Evolutionary conservation across 2,797 vertebrate species (phyloP).

Genomic region (Tangara arthus): DNA sequence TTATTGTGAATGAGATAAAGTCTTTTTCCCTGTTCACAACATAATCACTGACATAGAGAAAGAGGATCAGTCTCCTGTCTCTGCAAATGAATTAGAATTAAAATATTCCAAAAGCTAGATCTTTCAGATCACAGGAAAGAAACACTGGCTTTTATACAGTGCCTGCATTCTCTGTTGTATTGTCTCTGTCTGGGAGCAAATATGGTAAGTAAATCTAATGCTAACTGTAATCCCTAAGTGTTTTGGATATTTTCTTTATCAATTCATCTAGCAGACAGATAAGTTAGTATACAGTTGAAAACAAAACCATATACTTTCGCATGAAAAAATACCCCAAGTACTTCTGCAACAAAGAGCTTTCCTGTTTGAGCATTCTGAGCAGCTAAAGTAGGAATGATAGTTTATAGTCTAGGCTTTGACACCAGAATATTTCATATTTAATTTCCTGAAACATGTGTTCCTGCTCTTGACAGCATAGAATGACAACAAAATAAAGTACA

Average conservation of each 20-base stretch:
- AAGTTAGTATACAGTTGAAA: background rate
- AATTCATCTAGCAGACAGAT: background rate
- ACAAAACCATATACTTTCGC: background rate
- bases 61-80: background rate
- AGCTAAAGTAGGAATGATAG: slow-evolving; percentile 10
- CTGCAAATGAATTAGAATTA: background rate
- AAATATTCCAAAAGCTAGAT: background rate
- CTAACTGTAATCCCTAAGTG: background rate
- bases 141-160: background rate
- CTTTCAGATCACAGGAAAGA: background rate
- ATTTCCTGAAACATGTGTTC: slow-evolving; percentile 38
- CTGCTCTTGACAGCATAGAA: slow-evolving; percentile 31
- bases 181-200: background rate
- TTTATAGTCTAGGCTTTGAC: background rate
- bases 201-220: background rate
- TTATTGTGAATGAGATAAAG: background rate
- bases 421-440: slow-evolving; percentile 37
- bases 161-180: background rate
- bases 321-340: background rate
- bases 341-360: background rate
- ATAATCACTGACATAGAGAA: background rate
- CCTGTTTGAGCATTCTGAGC: background rate
- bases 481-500: slow-evolving; percentile 38
- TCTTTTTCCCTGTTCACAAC: background rate
- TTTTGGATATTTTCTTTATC: background rate